Base-by-base conservation (phyloP, 2,113 vertebrate genomes). In the Onychostruthus taczanowskii region DNA sequence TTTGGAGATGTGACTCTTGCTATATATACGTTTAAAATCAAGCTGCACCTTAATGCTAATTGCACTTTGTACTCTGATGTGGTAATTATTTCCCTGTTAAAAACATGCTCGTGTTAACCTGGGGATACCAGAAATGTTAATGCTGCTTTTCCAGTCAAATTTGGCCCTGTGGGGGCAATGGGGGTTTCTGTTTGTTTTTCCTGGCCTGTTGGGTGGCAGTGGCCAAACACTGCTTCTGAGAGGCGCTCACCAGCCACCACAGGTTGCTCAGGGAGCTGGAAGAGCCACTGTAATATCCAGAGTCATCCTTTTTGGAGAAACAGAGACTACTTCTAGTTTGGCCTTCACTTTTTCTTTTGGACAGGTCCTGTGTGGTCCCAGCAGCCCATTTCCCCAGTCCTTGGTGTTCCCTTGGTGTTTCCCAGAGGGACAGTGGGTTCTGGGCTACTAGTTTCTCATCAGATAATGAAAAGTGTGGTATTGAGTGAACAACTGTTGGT, bases 131-230 rank as follows among this genome's bases (percentile, higher is more conserved):
- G 90, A 76, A 89, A 80, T 66, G 30, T 35, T 89, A 80, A 70
- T 73, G 49, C 59, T 93, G 74, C 37, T 96, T 96, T 96, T 83
- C 67, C 78, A 89, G 84, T 83, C 89, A 82, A 35, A 87, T 91
- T 11, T 78, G 44, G 37, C 26, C 31, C 61, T 11, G 4, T 33
- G 49, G 44, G 23, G 35, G 20, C 41, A 41, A 0, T 7, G 52
- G 20, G 11, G 16, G 28, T 66, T 92, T 92, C 59, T 59, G 4
- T 63, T 83, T 86, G 43, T 31, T 75, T 11, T 53, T 47, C n/a
- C 41, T 80, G 75, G 16, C 23, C 55, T 26, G 35, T 50, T 0
- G 3, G 26, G 44, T 59, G 61, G 44, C 35, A 33, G 28, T 37
- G 43, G 26, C 2, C 0, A 20, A 44, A 35, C 58, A 7, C 19